A percentile compares a stretch with the other conserved stretches of the same genome.
phyloP scores from a whole-genome alignment of 2,113 vertebrate species.

The Megaceryle torquata region DNA sequence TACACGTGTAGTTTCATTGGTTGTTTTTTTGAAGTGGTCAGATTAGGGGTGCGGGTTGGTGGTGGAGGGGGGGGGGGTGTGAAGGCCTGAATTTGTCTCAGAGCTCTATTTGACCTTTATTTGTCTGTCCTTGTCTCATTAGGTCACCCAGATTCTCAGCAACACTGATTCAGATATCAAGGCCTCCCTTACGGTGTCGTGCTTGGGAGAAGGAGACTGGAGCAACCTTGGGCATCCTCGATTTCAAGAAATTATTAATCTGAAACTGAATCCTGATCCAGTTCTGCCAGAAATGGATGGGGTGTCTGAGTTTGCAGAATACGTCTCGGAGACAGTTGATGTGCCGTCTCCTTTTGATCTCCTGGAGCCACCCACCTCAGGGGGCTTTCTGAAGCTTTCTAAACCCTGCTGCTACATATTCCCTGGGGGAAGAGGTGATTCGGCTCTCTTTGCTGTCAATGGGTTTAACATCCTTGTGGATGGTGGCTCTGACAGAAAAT shows the following conservation, averaged over 20 bases:
- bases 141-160: constrained; percentile 87
- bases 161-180: constrained; percentile 75
- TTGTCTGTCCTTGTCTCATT: constrained; percentile 45
- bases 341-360: constrained; percentile 94
- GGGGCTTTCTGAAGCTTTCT: constrained; percentile 96
- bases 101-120: neutral
- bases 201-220: constrained; percentile 90
- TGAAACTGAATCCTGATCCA: constrained; percentile 87
- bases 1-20: too few relatives aligned
- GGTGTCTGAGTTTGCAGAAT: constrained; percentile 91
- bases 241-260: constrained; percentile 81
- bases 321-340: constrained; percentile 93
- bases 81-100: neutral
- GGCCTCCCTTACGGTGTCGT: constrained; percentile 88
- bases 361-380: constrained; percentile 94
- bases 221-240: constrained; percentile 84
- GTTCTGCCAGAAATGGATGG: constrained; percentile 91
- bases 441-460: constrained; percentile 95
- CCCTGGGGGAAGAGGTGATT: constrained; percentile 94
- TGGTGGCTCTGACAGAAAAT: constrained; percentile 92
- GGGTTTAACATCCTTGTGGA: constrained; percentile 98
- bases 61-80: neutral
- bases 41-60: too few relatives aligned
- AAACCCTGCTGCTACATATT: constrained; percentile 99
- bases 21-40: too few relatives aligned